phyloP scores from a whole-genome alignment of 1,140 invertebrate genomes.

The Frieseomelitta varia region DNA sequence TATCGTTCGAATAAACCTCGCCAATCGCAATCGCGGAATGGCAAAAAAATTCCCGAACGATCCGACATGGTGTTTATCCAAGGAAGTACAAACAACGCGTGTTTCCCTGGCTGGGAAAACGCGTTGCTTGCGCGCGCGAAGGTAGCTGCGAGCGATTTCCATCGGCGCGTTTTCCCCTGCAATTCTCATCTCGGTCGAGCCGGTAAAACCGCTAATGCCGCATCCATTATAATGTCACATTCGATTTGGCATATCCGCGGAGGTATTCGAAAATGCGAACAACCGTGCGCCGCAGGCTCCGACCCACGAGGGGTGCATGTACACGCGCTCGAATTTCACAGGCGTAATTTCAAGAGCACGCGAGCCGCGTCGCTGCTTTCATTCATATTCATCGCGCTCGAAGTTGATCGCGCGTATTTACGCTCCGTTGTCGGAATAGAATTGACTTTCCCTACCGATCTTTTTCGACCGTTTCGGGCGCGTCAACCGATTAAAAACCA shows the following conservation, averaged over 20 bases:
- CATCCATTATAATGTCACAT: conserved; percentile 78
- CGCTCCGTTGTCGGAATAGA: conserved; percentile 31
- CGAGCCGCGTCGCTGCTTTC: conserved; percentile 33
- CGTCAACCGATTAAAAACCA: no score
- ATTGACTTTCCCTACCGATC: not conserved
- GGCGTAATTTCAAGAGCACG: conserved; percentile 61
- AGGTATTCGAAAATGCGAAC: conserved; percentile 55
- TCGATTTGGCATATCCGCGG: conserved; percentile 71
- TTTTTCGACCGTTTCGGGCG: not conserved
- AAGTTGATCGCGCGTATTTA: conserved; percentile 57
- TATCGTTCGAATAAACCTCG: conserved; percentile 1
- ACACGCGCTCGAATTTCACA: conserved; percentile 63
- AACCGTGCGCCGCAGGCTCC: conserved; percentile 7
- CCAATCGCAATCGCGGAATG: no score
- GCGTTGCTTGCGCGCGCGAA: not conserved
- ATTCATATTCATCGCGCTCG: conserved; percentile 69
- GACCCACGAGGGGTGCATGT: not conserved
- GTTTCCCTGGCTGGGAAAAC: not conserved
- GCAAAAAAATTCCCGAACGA: not conserved
- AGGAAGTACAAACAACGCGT: conserved; percentile 11
- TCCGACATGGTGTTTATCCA: conserved; percentile 4
- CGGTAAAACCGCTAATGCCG: conserved; percentile 74
- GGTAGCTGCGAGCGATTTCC: conserved; percentile 45
- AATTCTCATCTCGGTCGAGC: conserved; percentile 60
- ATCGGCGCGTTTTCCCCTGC: conserved; percentile 53